phyloP scores from a whole-genome alignment of 2,113 vertebrate species.

The Laticauda laticaudata region DNA sequence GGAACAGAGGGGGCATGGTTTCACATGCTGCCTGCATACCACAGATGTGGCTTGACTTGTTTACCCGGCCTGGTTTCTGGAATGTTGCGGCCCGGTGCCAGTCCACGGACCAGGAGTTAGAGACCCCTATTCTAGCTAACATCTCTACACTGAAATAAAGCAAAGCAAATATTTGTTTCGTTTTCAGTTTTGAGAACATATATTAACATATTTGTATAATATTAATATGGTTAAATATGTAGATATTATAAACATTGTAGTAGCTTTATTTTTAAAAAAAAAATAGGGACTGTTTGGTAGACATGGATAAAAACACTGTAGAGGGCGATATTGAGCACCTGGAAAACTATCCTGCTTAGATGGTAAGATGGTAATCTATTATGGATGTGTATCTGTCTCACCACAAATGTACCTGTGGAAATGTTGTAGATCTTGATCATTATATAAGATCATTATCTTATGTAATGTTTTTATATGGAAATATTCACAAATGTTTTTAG shows the following conservation, averaged over 20 bases:
- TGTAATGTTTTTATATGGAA: neutral
- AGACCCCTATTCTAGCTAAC: no score
- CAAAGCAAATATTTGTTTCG: neutral
- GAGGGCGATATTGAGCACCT: neutral
- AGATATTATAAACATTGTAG: neutral
- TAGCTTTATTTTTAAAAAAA: neutral
- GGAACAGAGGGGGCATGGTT: no score
- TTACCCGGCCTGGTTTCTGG: no score
- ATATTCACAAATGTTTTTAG: neutral
- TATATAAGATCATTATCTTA: neutral
- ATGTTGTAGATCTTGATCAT: neutral
- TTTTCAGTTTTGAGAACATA: neutral
- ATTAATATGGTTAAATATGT: neutral
- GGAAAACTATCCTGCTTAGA: neutral
- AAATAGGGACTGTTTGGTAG: neutral
- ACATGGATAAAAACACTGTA: neutral
- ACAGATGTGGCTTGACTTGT: no score
- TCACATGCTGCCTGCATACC: no score
- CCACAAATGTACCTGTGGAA: neutral
- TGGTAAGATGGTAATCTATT: neutral
- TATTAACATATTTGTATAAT: neutral
- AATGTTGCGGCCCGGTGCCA: no score
- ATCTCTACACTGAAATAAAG: conserved; percentile 23
- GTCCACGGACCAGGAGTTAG: no score
- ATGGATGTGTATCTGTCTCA: neutral